Evolutionary conservation across 2,888 invertebrate species (phyloP).

Genomic region (Entomobrya multifasciata): DNA sequence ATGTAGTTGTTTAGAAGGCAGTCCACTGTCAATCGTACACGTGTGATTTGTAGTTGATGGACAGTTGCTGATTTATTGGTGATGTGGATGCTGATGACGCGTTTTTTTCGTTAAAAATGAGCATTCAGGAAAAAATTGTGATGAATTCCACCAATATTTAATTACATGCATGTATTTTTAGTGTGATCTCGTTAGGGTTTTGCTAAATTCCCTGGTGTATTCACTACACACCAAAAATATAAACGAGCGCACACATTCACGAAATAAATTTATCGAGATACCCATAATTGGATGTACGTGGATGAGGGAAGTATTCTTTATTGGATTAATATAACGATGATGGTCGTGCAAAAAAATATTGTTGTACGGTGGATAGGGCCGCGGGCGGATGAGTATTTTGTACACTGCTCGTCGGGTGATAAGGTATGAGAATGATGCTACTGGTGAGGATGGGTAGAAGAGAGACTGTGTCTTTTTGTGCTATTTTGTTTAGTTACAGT

Average conservation of each 20-base stretch:
- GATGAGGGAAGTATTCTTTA: slow-evolving; percentile 64
- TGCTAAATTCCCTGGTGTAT: no score
- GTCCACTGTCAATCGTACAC: slow-evolving; percentile 10
- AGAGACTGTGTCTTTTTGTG: background rate
- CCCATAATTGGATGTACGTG: slow-evolving; percentile 73
- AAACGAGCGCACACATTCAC: slow-evolving; percentile 4
- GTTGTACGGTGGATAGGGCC: slow-evolving; percentile 17
- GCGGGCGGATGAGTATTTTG: background rate
- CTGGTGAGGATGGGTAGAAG: background rate
- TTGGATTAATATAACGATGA: slow-evolving; percentile 67
- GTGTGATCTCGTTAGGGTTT: no score
- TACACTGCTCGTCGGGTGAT: background rate
- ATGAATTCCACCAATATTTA: no score
- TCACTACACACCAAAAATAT: no score
- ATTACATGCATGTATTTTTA: no score
- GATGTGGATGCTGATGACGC: no score
- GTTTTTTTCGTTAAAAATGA: background rate
- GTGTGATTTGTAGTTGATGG: background rate
- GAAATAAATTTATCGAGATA: slow-evolving; percentile 64
- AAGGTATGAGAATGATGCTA: slow-evolving; percentile 12
- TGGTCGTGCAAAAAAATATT: slow-evolving; percentile 23
- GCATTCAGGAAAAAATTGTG: no score
- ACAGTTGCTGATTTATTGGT: slow-evolving; percentile 35
- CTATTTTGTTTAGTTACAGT: slow-evolving; percentile 21
- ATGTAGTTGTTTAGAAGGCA: background rate